Evolutionary conservation across 1,140 invertebrate species (phyloP).

Genomic region (Drosophila equinoxialis): DNA sequence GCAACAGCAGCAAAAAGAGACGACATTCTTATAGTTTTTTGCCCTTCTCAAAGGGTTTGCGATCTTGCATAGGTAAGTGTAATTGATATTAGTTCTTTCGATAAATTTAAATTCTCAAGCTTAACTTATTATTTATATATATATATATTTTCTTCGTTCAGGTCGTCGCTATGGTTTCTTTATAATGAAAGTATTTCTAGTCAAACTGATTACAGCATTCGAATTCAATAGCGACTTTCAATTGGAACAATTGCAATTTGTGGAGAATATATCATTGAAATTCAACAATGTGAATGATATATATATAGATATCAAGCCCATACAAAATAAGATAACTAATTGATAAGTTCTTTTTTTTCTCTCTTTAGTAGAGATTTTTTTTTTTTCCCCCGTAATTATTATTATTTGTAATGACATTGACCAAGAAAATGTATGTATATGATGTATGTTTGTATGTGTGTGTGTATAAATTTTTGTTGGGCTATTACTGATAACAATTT

Average conservation of each 20-base stretch:
- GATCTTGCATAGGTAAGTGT: slow-evolving; percentile 86
- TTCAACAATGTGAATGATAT: slow-evolving; percentile 75
- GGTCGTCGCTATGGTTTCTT: slow-evolving; percentile 74
- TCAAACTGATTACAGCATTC: slow-evolving; percentile 66
- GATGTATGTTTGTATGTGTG: neutral
- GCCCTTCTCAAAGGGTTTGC: slow-evolving; percentile 89
- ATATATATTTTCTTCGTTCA: slow-evolving; percentile 4
- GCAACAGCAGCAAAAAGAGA: slow-evolving; percentile 23
- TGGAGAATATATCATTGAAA: slow-evolving; percentile 75
- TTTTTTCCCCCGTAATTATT: too few species aligned
- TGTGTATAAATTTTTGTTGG: neutral
- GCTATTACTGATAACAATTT: neutral
- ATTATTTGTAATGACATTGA: neutral
- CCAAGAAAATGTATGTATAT: neutral
- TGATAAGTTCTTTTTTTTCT: neutral
- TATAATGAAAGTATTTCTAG: slow-evolving; percentile 73
- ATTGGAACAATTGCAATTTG: slow-evolving; percentile 63
- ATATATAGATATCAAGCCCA: slow-evolving; percentile 53
- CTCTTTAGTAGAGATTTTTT: too few species aligned
- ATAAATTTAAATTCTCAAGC: too few species aligned
- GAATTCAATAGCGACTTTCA: slow-evolving; percentile 62
- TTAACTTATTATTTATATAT: too few species aligned
- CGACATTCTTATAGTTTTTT: slow-evolving; percentile 88
- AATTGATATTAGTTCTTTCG: neutral
- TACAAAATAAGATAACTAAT: slow-evolving; percentile 15